phyloP scores from a whole-genome alignment of 2,888 invertebrate genomes.

The Cephus rjabovi region DNA sequence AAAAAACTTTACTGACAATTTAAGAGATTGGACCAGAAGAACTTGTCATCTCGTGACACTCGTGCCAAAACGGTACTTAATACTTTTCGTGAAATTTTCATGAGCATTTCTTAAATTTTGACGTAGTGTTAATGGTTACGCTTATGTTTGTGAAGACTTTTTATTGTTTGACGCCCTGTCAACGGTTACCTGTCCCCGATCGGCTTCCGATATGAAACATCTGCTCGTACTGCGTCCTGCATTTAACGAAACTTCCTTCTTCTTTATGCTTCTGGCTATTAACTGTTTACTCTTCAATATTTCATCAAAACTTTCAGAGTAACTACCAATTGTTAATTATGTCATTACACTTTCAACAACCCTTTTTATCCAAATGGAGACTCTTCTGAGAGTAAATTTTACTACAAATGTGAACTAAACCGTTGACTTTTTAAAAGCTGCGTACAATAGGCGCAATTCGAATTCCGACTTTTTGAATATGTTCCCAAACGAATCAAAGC shows the following conservation, averaged over 20 bases:
- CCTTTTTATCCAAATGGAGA: background rate
- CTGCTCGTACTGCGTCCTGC: constrained; percentile 18
- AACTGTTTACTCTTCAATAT: background rate
- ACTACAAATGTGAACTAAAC: background rate
- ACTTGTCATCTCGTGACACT: background rate
- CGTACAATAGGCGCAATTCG: background rate
- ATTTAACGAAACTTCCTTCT: background rate
- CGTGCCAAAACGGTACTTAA: background rate
- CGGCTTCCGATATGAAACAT: constrained; percentile 20
- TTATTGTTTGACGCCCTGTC: constrained; percentile 9
- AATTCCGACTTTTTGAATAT: background rate
- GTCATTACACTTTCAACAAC: background rate
- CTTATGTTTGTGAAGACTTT: constrained; percentile 15
- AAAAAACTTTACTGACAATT: background rate
- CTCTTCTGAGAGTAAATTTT: background rate
- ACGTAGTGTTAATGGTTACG: background rate
- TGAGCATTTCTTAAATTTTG: constrained; percentile 10
- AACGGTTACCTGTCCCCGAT: constrained; percentile 25
- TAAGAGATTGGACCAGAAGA: background rate
- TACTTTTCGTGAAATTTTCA: background rate
- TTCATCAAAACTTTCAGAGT: background rate
- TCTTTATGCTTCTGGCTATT: background rate
- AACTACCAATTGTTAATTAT: background rate
- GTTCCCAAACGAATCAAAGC: background rate
- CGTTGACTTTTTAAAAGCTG: background rate